Conservation (phyloP, 1,140 invertebrate genomes). For the Oreohelix idahoensis region DNA sequence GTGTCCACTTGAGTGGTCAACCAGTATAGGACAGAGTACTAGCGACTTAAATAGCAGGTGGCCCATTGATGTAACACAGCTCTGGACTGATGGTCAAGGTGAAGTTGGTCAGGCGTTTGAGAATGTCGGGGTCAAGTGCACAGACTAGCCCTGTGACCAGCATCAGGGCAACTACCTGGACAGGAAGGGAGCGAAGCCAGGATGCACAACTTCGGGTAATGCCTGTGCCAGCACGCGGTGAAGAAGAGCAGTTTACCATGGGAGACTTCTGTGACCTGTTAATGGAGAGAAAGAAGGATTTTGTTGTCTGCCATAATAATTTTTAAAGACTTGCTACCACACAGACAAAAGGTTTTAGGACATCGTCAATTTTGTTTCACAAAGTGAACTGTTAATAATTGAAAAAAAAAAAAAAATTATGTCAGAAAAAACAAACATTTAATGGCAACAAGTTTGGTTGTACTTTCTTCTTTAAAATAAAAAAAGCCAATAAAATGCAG, state of each 20-base stretch:
- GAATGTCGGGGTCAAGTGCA: conserved; percentile 83
- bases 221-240: neutral
- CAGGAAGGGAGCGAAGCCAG: conserved; percentile 78
- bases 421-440: too few species aligned
- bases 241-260: neutral
- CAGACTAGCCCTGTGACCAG: conserved; percentile 86
- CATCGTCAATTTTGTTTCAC: too few species aligned
- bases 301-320: too few species aligned
- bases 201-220: conserved; percentile 41
- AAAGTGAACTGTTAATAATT: too few species aligned
- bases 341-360: too few species aligned
- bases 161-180: conserved; percentile 83
- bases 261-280: neutral
- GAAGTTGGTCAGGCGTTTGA: conserved; percentile 86
- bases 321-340: too few species aligned
- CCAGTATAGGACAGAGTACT: neutral
- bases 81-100: conserved; percentile 87
- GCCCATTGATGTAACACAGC: conserved; percentile 86
- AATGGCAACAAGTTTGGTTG: too few species aligned
- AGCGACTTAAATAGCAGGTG: conserved; percentile 78
- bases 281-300: neutral
- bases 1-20: neutral
- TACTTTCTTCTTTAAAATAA: too few species aligned
- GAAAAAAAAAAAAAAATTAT: too few species aligned
- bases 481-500: too few species aligned